phyloP scores from a whole-genome alignment of 2,113 vertebrate species.

The Pseudopodoces humilis region DNA sequence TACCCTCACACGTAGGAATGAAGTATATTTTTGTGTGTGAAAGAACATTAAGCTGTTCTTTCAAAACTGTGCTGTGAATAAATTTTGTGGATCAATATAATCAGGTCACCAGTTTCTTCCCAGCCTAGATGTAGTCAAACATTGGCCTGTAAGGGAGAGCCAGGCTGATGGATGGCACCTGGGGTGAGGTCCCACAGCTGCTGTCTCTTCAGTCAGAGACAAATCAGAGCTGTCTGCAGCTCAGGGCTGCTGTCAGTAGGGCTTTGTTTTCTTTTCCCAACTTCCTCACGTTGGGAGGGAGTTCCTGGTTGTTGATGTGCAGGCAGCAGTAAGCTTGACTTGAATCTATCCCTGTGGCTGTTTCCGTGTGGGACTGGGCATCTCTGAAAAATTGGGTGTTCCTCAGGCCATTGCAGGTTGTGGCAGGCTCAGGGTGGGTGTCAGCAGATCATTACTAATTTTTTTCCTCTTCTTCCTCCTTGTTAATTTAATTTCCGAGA shows the following conservation, averaged over 20 bases:
- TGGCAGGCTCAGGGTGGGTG: not conserved
- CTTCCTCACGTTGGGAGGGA: not conserved
- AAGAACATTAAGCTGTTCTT: not conserved
- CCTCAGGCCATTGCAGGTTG: not conserved
- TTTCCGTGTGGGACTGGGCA: not conserved
- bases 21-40: not conserved
- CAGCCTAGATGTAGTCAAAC: not conserved
- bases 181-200: not conserved
- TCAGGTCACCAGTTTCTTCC: not conserved
- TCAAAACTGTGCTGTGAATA: not conserved
- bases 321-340: not conserved
- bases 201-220: not conserved
- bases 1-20: not conserved
- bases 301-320: not conserved
- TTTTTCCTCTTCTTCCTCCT: not conserved
- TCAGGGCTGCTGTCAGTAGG: not conserved
- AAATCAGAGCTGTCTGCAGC: not conserved
- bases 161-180: not conserved
- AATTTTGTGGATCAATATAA: not conserved
- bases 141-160: not conserved
- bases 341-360: not conserved
- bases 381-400: not conserved
- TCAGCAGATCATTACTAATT: not conserved
- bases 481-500: not conserved
- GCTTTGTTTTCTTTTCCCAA: constrained; percentile 22